These are phyloP conservation scores for Lacanobia wlatinum DNA, from an alignment of 2,888 invertebrate species.

Conservation along the genomic window DNA sequence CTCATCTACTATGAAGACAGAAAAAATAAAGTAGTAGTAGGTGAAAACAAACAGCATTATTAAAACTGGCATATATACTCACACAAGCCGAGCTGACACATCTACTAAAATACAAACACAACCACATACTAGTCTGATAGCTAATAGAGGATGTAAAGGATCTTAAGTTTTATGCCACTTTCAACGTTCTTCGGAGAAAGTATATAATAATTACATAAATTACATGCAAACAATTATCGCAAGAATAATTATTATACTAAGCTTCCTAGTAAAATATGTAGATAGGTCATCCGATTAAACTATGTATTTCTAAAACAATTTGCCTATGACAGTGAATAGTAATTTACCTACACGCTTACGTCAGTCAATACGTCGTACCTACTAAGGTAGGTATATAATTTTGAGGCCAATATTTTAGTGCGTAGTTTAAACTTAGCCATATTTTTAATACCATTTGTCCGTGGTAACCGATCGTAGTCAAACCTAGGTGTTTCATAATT, in stretches of 20 bases:
- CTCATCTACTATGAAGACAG: slow-evolving; percentile 50
- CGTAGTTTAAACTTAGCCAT: slow-evolving; percentile 26
- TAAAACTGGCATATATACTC: slow-evolving; percentile 84
- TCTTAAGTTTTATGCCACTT: slow-evolving; percentile 69
- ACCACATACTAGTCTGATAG: slow-evolving; percentile 74
- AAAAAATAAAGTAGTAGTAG: slow-evolving; percentile 60
- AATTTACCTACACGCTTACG: slow-evolving; percentile 15
- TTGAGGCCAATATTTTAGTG: slow-evolving; percentile 37
- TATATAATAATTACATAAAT: slow-evolving; percentile 70
- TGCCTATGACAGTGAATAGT: slow-evolving; percentile 19
- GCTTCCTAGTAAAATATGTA: slow-evolving; percentile 26
- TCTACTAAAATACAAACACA: slow-evolving; percentile 82
- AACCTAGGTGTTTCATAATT: slow-evolving; percentile 29
- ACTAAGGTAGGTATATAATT: slow-evolving; percentile 3
- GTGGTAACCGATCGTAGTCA: slow-evolving; percentile 20
- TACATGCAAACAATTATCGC: slow-evolving; percentile 63
- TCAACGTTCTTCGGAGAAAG: slow-evolving; percentile 73
- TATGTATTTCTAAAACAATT: slow-evolving; percentile 41
- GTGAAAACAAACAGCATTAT: slow-evolving; percentile 74
- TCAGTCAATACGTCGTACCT: slow-evolving; percentile 9
- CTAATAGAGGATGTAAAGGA: slow-evolving; percentile 68
- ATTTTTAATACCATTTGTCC: slow-evolving; percentile 37
- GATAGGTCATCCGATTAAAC: slow-evolving; percentile 27
- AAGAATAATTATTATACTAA: slow-evolving; percentile 47
- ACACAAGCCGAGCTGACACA: slow-evolving; percentile 84